Evolutionary conservation across 2,797 vertebrate genomes (phyloP).

Genomic region (Lepilemur ruficaudatus): DNA sequence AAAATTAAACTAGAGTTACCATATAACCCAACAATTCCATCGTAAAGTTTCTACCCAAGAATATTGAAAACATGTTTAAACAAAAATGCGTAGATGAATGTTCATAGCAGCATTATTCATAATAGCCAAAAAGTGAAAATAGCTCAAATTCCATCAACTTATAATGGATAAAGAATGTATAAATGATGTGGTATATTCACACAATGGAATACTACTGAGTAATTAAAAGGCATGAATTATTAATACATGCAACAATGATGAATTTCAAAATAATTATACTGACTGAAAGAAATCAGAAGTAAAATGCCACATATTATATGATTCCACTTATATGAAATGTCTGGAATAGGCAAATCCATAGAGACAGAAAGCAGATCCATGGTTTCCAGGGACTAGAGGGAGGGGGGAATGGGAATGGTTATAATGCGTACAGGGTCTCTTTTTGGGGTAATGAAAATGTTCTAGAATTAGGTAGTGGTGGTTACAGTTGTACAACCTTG

Average conservation of each 20-base stretch:
- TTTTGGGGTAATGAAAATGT: too few relatives aligned
- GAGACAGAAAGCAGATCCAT: not conserved
- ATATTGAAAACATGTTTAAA: too few relatives aligned
- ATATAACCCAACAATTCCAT: not conserved
- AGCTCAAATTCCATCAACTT: too few relatives aligned
- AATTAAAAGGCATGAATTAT: not conserved
- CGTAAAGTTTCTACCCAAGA: too few relatives aligned
- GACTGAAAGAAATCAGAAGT: not conserved
- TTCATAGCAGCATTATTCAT: too few relatives aligned
- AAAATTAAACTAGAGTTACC: too few relatives aligned
- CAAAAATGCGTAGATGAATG: too few relatives aligned
- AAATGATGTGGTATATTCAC: not conserved
- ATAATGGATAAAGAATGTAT: not conserved
- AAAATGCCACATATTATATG: not conserved
- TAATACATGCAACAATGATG: not conserved
- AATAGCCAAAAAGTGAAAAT: too few relatives aligned
- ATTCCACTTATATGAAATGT: too few relatives aligned
- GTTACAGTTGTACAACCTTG: too few relatives aligned
- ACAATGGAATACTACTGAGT: not conserved
- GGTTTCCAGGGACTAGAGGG: not conserved
- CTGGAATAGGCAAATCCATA: not conserved
- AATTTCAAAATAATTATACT: not conserved
- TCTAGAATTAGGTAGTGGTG: too few relatives aligned
- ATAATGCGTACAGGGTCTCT: too few relatives aligned
- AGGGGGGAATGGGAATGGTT: not conserved